Evolutionary conservation across 1,140 invertebrate genomes (phyloP).

Genomic region (Drosophila rufa): DNA sequence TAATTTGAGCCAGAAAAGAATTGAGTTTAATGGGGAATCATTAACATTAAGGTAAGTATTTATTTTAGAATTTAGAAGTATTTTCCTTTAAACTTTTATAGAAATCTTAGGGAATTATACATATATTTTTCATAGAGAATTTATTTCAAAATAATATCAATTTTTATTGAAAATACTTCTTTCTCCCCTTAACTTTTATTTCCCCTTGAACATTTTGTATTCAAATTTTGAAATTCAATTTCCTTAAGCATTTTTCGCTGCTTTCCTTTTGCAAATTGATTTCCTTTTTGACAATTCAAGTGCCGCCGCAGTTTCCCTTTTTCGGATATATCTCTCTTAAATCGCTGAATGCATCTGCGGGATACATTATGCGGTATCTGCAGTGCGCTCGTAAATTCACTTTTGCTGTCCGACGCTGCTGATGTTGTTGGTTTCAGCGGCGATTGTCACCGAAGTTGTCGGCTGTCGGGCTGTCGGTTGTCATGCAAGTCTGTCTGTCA

Average conservation of each 20-base stretch:
- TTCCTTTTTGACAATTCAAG: constrained; percentile 37
- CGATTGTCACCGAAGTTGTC: constrained; percentile 17
- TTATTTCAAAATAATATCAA: too few relatives aligned
- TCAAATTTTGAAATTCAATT: neutral
- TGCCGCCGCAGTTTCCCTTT: constrained; percentile 36
- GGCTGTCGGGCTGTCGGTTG: constrained; percentile 45
- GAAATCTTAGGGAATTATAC: too few relatives aligned
- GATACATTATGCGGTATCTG: constrained; percentile 82
- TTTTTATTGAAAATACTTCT: neutral
- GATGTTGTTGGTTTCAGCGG: constrained; percentile 11
- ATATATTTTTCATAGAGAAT: too few relatives aligned
- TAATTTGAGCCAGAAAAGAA: neutral
- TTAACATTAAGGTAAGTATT: neutral
- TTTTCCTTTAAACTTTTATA: too few relatives aligned
- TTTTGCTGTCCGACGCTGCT: constrained; percentile 49
- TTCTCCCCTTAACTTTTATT: neutral
- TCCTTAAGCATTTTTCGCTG: neutral
- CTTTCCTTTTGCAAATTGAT: constrained; percentile 35
- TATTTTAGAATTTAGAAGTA: too few relatives aligned
- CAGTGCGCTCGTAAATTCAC: constrained; percentile 76
- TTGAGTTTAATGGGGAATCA: neutral
- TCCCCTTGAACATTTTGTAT: neutral
- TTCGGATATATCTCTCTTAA: constrained; percentile 7
- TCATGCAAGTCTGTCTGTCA: constrained; percentile 67
- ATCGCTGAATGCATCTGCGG: constrained; percentile 49